These are phyloP conservation scores for Cheilosia variabilis DNA, from an alignment of 2,888 invertebrate genomes.

Conservation along the genomic window DNA sequence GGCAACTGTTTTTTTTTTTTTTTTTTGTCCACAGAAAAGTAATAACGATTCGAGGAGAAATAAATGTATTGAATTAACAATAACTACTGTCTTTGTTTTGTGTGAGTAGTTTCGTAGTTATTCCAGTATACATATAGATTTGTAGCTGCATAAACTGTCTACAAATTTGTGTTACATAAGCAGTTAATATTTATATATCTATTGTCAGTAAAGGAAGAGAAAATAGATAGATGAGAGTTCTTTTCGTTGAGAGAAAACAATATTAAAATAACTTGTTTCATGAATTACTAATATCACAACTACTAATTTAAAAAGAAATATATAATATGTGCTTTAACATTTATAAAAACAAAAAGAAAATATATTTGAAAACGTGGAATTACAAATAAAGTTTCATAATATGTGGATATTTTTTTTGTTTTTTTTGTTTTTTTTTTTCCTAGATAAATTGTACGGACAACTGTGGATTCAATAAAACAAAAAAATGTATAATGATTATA, in stretches of 20 bases:
- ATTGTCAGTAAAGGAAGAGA: constrained; percentile 14
- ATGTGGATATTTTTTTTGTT: constrained; percentile 67
- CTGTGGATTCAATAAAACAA: constrained; percentile 46
- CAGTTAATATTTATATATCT: not conserved
- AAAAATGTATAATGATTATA: constrained; percentile 20
- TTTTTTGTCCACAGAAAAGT: constrained; percentile 40
- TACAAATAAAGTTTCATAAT: constrained; percentile 71
- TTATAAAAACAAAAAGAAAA: constrained; percentile 61
- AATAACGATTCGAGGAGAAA: constrained; percentile 10
- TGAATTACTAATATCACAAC: constrained; percentile 53
- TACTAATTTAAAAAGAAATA: constrained; percentile 38
- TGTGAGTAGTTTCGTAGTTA: constrained; percentile 55
- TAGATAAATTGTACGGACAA: constrained; percentile 64
- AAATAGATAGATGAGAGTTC: constrained; percentile 21
- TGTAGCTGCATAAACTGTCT: constrained; percentile 23
- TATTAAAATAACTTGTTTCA: constrained; percentile 33
- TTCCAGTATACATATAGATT: constrained; percentile 33
- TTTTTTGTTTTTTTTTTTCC: constrained; percentile 63
- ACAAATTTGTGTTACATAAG: constrained; percentile 14
- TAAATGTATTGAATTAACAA: constrained; percentile 51
- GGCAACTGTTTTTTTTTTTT: constrained; percentile 26
- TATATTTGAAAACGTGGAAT: constrained; percentile 70
- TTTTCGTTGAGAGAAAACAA: constrained; percentile 18
- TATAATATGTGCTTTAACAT: constrained; percentile 65
- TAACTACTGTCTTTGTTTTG: constrained; percentile 36